Base-by-base conservation (phyloP, 2,888 invertebrate species). In the Amiota mariae region DNA sequence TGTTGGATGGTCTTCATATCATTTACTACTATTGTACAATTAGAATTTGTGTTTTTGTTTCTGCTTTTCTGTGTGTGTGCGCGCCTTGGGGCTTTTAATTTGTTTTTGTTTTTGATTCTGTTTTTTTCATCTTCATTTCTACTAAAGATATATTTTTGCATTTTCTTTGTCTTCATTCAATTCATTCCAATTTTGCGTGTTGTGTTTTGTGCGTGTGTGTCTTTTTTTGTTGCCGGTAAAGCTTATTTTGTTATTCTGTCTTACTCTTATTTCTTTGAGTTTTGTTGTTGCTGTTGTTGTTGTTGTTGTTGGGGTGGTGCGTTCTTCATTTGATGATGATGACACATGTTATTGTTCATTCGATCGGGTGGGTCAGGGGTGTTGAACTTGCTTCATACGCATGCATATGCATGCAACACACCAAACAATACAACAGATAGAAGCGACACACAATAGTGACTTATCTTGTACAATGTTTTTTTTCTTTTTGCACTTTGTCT, bases 261-360 rank as follows among this genome's bases (percentile, higher is more conserved):
- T 10, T 59, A 71, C 9, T 73, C 51, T 47, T 57, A 24, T 54
- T 36, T 36, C 36, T 66, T 46, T 72, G 72, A 71, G 11, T 57
- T 48, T 15, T 36, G 47, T 48, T 47, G 51, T 20, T 15, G 13
- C 56, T 54, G 56, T 15, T 46, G 12, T 59, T 71, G 12, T n/a
- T n/a, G n/a, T n/a, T n/a, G n/a, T n/a, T n/a, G n/a, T n/a, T n/a
- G 49, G n/a, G 48, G 18, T 10, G 47, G 64, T 47, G 15, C 15
- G 56, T 36, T 36, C 36, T 36, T 36, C 36, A 36, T 6, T 36
- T 36, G 36, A 36, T 36, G 36, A 36, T 36, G 36, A 36, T 36
- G 36, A 36, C 36, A 36, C 59, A 18, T 59, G 18, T 59, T 20
- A 54, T 1, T 59, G 20, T 59, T 36, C 4, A 36, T 36, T 36